Evolutionary conservation across 2,888 invertebrate genomes (phyloP), one percentile per base, ranked within the genome.

Genomic region (Ceriagrion tenellum): DNA sequence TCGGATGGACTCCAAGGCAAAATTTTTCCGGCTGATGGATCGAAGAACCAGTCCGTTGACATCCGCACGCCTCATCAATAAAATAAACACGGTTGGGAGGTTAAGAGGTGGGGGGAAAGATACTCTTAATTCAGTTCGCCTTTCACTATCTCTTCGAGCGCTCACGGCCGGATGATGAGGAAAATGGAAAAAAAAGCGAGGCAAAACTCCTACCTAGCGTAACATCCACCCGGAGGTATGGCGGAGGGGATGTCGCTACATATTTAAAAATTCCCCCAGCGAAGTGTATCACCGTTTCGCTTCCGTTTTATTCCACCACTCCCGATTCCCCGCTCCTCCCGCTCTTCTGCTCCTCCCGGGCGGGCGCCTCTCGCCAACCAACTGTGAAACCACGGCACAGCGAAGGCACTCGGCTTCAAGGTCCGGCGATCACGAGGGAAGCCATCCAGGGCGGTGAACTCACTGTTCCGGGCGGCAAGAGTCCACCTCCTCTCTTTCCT

Each of bases 371-470:
- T 81, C 81, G 35, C 81, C 81, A 81, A 81, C 81, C 81, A 35
- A 81, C 35, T 81, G 81, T 81, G 81, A 81, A 81, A 81, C 30
- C 81, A 30, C 30, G 30, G 55, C 89, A 55, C 55, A 10, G 55
- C 89, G n/a, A 23, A 26, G 55, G 40, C 63, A 63, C 63, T 30
- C 18, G 18, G 20, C 59, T 90, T 93, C 93, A 93, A 93, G 93
- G 93, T 93, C 93, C 93, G 93, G 55, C 89, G 89, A 89, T 89
- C 89, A 55, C 55, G 47, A 20, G 69, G 74, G 69, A 93, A 93
- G 81, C 59, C 93, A 59, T 59, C 93, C 59, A 56, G 91, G 40
- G 63, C 93, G 74, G 74, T 55, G 47, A 93, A 69, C 93, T 47
- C 40, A 91, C 69, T 63, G 47, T 47, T 63, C 93, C 93, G 47